Percentiles rank a stretch among this genome's conserved stretches.
Evolutionary conservation across 2,797 vertebrate genomes (phyloP).

Genomic region (Pangasius djambal): DNA sequence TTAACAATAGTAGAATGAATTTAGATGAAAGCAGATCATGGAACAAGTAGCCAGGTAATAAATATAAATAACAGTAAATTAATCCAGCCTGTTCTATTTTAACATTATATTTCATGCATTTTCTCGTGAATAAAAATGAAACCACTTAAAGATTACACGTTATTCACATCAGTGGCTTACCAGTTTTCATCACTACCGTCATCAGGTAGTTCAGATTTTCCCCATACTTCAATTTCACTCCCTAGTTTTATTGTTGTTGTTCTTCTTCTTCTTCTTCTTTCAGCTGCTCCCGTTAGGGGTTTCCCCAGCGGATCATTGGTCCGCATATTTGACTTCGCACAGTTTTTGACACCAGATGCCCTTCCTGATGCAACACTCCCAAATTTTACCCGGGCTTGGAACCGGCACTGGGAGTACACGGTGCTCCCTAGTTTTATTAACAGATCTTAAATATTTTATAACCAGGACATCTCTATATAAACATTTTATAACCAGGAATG

Average conservation of each 20-base stretch:
- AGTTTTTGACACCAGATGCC: too few species aligned
- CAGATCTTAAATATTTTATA: not conserved
- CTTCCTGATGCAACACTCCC: too few species aligned
- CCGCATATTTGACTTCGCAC: too few species aligned
- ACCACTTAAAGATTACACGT: not conserved
- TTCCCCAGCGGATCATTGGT: too few species aligned
- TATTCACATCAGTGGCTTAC: not conserved
- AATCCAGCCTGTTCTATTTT: not conserved
- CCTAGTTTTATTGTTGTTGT: not conserved
- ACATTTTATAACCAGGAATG: not conserved
- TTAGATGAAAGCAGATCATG: not conserved
- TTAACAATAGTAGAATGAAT: not conserved
- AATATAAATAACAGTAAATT: not conserved
- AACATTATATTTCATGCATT: not conserved
- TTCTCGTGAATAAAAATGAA: not conserved
- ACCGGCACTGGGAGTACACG: too few species aligned
- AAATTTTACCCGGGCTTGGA: too few species aligned
- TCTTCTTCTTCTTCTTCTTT: too few species aligned
- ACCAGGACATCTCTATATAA: not conserved
- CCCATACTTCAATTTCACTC: not conserved
- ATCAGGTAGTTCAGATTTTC: not conserved
- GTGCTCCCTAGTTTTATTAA: not conserved
- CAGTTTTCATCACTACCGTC: not conserved
- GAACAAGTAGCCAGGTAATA: not conserved
- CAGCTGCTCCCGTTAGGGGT: too few species aligned